Base-by-base conservation (phyloP, 2,113 vertebrate genomes). In the Chloropsis cyanopogon region DNA sequence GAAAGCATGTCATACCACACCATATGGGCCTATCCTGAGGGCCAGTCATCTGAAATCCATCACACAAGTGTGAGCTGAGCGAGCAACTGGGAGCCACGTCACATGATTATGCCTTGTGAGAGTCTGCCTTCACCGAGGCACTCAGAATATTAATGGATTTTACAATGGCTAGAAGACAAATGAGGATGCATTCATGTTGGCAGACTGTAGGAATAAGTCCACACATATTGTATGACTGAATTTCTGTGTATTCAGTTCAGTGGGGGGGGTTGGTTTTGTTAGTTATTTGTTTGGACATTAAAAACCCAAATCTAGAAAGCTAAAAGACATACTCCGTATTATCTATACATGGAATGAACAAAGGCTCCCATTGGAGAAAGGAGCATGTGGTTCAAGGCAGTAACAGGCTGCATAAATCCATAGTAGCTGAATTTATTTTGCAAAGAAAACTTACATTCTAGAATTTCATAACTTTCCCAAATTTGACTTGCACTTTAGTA, bases 21-120 rank as follows among this genome's bases (percentile, higher is more conserved):
- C 92, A 91, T 91, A 86, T 81, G 81, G 68, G 49, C 68, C 59
- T 94, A 77, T 86, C 87, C 94, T 93, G 81, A 89, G 92, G 95
- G 87, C 68, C 90, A 91, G 87, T 77, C 81, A 65, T 94, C 87
- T 65, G 72, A 92, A 94, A 96, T 83, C 80, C 12, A 0, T 92
- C 94, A 72, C 72, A 4, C 22, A 94, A 88, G 72, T 33, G 41
- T 61, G 81, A 94, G 77, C 7, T 82, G 71, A 88, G 53, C 0
- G 0, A 91, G 71, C 37, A 14, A 60, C 76, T 80, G 81, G 37
- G 39, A 91, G 54, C 68, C 91, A 72, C 8, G 1, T 31, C 0
- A 1, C 63, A 71, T 11, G 1, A 25, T 20, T 72, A 54, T 95
- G 83, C 80, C 37, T 15, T 66, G 64, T 42, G 35, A 81, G 39